These are phyloP conservation scores for Premnoplex brunnescens DNA, from an alignment of 2,797 vertebrate species.

Conservation along the genomic window DNA sequence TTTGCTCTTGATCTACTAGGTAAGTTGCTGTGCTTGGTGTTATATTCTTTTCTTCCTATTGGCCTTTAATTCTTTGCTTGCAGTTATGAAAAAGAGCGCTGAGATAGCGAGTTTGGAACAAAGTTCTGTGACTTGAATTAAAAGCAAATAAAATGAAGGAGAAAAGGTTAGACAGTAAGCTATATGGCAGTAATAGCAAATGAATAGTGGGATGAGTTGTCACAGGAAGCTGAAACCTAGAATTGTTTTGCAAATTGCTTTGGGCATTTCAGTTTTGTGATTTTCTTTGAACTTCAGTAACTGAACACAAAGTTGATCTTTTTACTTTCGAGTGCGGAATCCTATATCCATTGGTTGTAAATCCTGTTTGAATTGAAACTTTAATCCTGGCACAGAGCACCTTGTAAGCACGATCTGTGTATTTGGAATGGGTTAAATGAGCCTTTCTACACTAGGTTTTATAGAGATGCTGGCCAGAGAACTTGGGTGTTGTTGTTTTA, in stretches of 20 bases:
- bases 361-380: neutral
- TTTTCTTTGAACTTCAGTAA: neutral
- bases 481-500: neutral
- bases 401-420: neutral
- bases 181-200: neutral
- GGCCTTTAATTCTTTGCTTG: neutral
- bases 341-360: neutral
- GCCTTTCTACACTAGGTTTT: neutral
- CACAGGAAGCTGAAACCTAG: neutral
- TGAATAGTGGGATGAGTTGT: neutral
- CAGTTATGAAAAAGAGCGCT: constrained; percentile 27
- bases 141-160: constrained; percentile 7
- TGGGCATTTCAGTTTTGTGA: neutral
- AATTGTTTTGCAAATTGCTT: neutral
- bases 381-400: neutral
- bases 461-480: neutral
- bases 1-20: neutral
- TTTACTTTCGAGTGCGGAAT: neutral
- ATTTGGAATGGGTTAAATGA: neutral
- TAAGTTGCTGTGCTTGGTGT: neutral
- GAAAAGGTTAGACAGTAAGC: neutral
- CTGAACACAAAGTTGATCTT: neutral
- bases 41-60: neutral
- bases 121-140: constrained; percentile 49
- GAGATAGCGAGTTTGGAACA: neutral